Percentiles rank a stretch among this genome's conserved stretches.
phyloP scores from a whole-genome alignment of 2,113 vertebrate species.

The Saguinus midas region DNA sequence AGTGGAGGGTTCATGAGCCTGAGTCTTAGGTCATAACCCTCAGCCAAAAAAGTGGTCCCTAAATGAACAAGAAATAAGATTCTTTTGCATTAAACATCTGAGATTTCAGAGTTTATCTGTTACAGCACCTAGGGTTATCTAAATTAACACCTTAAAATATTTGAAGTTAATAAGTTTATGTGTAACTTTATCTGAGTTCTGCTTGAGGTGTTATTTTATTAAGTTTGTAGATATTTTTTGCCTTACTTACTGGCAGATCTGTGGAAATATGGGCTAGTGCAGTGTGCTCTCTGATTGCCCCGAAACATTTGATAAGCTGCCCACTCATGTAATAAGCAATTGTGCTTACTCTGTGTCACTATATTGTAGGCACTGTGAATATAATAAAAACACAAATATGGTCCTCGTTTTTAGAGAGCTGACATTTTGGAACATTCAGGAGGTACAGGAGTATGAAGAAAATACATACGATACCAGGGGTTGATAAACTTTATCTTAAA shows the following conservation, averaged over 20 bases:
- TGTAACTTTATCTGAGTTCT: slow-evolving; percentile 16
- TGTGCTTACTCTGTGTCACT: background rate
- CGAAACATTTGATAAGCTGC: background rate
- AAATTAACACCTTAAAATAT: background rate
- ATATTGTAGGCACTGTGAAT: background rate
- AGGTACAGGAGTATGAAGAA: background rate
- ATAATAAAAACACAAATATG: background rate
- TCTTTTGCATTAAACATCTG: background rate
- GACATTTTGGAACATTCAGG: background rate
- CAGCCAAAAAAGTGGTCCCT: background rate
- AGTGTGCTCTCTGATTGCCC: background rate
- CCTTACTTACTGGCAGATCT: background rate
- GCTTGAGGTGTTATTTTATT: background rate
- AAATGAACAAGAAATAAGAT: background rate
- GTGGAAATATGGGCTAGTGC: background rate
- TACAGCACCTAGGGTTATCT: background rate
- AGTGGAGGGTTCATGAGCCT: background rate
- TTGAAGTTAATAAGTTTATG: background rate
- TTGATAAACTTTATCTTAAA: background rate
- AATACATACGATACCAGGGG: background rate
- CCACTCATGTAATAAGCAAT: background rate
- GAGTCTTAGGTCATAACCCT: background rate
- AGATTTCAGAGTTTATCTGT: background rate
- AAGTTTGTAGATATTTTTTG: background rate
- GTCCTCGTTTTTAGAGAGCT: background rate